phyloP scores from a whole-genome alignment of 2,797 vertebrate genomes.

The Acanthiza pusilla region DNA sequence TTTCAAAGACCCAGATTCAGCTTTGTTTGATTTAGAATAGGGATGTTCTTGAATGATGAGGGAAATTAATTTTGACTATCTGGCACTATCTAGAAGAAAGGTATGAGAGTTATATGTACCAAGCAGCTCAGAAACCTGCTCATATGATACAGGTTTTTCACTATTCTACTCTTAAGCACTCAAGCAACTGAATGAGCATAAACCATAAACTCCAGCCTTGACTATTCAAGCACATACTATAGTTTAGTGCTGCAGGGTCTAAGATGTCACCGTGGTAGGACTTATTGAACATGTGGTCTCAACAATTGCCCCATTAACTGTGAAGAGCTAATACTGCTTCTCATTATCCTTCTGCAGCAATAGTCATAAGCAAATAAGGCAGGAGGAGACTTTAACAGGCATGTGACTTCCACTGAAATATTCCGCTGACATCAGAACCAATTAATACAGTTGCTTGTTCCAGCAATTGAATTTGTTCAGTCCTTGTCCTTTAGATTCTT shows the following conservation, averaged over 20 bases:
- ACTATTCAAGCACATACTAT: not conserved
- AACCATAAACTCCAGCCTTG: not conserved
- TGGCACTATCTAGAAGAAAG: not conserved
- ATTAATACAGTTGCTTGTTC: not conserved
- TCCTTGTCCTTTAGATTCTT: not conserved
- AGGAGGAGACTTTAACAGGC: not conserved
- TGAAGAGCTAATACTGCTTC: not conserved
- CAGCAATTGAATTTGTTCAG: not conserved
- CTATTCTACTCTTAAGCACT: not conserved
- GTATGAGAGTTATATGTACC: not conserved
- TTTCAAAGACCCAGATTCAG: not conserved
- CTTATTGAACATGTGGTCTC: not conserved
- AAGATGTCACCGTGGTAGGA: constrained; percentile 9
- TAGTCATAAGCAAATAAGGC: not conserved
- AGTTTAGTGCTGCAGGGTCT: not conserved
- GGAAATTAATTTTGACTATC: not conserved
- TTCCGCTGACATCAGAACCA: not conserved
- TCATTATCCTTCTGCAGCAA: not conserved
- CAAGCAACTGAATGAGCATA: not conserved
- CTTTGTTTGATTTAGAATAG: not conserved
- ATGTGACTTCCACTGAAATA: not conserved
- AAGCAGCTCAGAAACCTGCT: not conserved
- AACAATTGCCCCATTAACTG: not conserved
- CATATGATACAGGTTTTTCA: not conserved
- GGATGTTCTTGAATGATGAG: not conserved